A percentile compares a stretch with the other conserved stretches of the same genome.
These are phyloP conservation scores for Pseudomugil tenellus DNA, from an alignment of 2,797 vertebrate species.

Conservation along the genomic window DNA sequence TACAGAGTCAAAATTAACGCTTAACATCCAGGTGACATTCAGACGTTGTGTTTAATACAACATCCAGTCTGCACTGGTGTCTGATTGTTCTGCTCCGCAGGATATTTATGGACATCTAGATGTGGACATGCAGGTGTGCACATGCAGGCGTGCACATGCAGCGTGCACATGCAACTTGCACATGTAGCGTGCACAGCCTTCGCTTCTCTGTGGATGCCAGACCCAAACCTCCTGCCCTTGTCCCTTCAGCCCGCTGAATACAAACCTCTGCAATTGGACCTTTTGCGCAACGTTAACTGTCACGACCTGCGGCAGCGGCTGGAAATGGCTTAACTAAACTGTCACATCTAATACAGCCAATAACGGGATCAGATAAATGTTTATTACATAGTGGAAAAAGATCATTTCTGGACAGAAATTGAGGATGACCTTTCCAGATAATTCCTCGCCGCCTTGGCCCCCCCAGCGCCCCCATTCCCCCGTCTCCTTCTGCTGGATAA, in stretches of 20 bases:
- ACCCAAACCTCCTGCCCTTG: slow-evolving; percentile 69
- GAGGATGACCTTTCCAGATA: slow-evolving; percentile 99
- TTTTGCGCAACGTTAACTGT: slow-evolving; percentile 94
- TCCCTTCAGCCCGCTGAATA: slow-evolving; percentile 68
- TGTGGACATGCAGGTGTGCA: slow-evolving; percentile 66
- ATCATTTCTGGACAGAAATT: slow-evolving; percentile 99
- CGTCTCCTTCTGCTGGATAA: slow-evolving; percentile 85
- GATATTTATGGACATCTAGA: slow-evolving; percentile 73
- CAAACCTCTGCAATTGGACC: slow-evolving; percentile 90
- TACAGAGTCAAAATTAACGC: slow-evolving; percentile 7
- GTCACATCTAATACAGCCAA: slow-evolving; percentile 99
- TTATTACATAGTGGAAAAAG: slow-evolving; percentile 98
- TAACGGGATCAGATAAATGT: slow-evolving; percentile 99
- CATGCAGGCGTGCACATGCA: too few species aligned
- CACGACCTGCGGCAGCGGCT: slow-evolving; percentile 92
- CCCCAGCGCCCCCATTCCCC: too few species aligned
- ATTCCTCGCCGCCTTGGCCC: slow-evolving; percentile 85
- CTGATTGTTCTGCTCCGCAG: slow-evolving; percentile 39
- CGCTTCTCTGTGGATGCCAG: slow-evolving; percentile 60
- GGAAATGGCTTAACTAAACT: slow-evolving; percentile 99
- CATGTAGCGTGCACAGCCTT: slow-evolving; percentile 62
- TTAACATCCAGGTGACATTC: slow-evolving; percentile 33
- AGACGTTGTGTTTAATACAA: slow-evolving; percentile 28
- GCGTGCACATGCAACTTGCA: too few species aligned
- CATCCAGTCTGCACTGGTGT: slow-evolving; percentile 12